Evolutionary conservation across 2,888 invertebrate genomes (phyloP).

Genomic region (Netelia melanura): DNA sequence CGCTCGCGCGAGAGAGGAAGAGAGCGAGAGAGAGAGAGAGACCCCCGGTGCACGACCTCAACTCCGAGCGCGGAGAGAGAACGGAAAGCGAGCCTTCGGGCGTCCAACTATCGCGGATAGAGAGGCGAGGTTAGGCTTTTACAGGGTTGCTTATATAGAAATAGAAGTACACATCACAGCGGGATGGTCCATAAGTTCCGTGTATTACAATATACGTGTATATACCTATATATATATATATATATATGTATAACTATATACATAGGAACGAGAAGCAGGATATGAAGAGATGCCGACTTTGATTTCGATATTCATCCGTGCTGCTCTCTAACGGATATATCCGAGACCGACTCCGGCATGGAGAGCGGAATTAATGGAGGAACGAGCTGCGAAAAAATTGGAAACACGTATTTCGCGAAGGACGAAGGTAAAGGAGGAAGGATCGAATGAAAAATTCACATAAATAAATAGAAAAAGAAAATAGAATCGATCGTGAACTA

Average conservation of each 20-base stretch:
- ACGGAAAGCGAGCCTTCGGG: conserved; percentile 67
- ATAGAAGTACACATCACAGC: conserved; percentile 17
- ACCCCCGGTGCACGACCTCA: conserved; percentile 63
- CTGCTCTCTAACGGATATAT: conserved; percentile 58
- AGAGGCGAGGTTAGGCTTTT: conserved; percentile 56
- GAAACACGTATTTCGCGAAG: conserved; percentile 26
- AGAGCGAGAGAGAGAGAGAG: conserved; percentile 12
- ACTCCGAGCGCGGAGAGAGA: conserved; percentile 36
- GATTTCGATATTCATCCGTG: conserved; percentile 70
- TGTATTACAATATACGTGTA: conserved; percentile 13
- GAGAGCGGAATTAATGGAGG: conserved; percentile 41
- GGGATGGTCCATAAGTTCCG: conserved; percentile 48
- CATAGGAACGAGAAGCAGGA: conserved; percentile 56
- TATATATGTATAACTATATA: conserved; percentile 15
- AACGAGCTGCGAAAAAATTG: conserved; percentile 19
- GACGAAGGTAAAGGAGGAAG: not conserved
- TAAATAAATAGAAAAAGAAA: not conserved
- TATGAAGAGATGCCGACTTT: conserved; percentile 71
- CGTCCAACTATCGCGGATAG: conserved; percentile 62
- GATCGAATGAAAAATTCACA: not conserved
- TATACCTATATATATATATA: conserved; percentile 26
- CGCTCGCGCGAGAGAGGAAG: conserved; percentile 37
- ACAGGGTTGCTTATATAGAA: conserved; percentile 37
- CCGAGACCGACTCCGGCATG: conserved; percentile 44
- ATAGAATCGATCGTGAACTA: not conserved